Conservation (phyloP, 2,113 vertebrate species). For the Sterna hirundo region DNA sequence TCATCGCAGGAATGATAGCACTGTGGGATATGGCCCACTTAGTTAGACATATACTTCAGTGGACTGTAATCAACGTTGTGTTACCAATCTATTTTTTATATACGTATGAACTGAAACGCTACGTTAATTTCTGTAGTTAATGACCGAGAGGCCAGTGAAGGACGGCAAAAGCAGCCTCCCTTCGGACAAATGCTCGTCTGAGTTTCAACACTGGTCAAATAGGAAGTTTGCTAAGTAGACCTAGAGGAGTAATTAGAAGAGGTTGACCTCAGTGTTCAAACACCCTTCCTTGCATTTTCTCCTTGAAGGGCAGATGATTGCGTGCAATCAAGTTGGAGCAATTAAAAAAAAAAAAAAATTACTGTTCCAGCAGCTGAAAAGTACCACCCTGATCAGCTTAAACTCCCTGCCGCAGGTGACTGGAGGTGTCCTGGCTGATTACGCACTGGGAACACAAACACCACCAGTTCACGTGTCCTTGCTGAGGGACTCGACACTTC, state of each 20-base stretch:
- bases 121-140: background rate
- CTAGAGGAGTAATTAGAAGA: background rate
- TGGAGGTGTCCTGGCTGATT: background rate
- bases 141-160: background rate
- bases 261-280: background rate
- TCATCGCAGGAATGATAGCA: background rate
- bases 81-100: background rate
- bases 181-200: background rate
- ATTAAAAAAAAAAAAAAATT: background rate
- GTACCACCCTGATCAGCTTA: background rate
- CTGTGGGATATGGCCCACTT: background rate
- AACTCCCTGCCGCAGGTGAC: background rate
- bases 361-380: background rate
- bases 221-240: background rate
- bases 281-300: background rate
- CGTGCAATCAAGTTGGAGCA: background rate
- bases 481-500: accelerated
- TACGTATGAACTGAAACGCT: background rate
- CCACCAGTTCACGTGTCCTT: accelerated
- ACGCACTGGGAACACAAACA: background rate
- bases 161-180: background rate
- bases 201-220: background rate
- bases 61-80: background rate
- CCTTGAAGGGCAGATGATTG: background rate
- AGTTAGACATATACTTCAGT: background rate